These are phyloP conservation scores for Drosophila parthenogenetica DNA, from an alignment of 2,888 invertebrate species.

Conservation along the genomic window DNA sequence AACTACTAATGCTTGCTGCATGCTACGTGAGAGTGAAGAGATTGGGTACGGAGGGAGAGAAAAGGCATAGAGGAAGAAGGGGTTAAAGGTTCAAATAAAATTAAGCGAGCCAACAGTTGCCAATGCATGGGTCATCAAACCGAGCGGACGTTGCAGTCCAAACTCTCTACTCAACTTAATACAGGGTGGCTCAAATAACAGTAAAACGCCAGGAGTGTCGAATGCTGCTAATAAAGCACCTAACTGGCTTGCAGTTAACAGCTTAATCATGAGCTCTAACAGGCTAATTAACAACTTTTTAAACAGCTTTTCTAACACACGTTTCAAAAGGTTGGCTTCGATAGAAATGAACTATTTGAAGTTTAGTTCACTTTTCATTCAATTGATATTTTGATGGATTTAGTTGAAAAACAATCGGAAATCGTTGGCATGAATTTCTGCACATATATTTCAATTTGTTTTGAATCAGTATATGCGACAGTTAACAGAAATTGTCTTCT, in stretches of 20 bases:
- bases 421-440: background rate
- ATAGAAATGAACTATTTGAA: background rate
- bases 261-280: too few relatives aligned
- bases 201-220: background rate
- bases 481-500: background rate
- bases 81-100: conserved; percentile 68
- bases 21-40: conserved; percentile 1
- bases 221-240: background rate
- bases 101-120: conserved; percentile 64
- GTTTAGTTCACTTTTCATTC: too few relatives aligned
- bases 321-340: too few relatives aligned
- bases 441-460: conserved; percentile 9
- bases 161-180: conserved; percentile 8
- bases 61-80: background rate
- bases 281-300: too few relatives aligned
- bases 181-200: conserved; percentile 33
- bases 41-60: background rate
- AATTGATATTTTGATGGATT: background rate
- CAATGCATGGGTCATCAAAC: conserved; percentile 75
- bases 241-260: too few relatives aligned
- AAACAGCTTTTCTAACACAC: too few relatives aligned
- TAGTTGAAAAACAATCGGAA: conserved; percentile 2
- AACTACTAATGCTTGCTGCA: conserved; percentile 62
- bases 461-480: background rate
- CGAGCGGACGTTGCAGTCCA: conserved; percentile 45